Base-by-base conservation (phyloP, 2,113 vertebrate genomes). In the Myanophis thanlyinensis region DNA sequence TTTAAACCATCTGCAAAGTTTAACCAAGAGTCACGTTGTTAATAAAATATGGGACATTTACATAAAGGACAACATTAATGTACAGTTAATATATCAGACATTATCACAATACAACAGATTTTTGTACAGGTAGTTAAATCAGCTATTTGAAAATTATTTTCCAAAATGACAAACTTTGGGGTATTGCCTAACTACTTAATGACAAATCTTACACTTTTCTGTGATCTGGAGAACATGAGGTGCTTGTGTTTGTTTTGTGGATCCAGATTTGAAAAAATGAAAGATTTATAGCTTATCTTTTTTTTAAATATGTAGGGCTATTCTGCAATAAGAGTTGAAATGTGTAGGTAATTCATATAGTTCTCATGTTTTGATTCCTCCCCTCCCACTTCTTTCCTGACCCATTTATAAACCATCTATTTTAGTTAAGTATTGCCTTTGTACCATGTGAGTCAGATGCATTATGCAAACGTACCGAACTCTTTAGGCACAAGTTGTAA, bases 1-100 rank as follows among this genome's bases (percentile, higher is more conserved):
- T 47, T 94, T 96, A 85, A 15, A 90, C 54, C 88, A 94, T 25
- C 59, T 30, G 46, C 85, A 92, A 96, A 95, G 96, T 97, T 97
- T 97, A 97, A 95, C 89, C 47, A 96, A 96, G 96, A 95, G 96
- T 95, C 95, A 97, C 0, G 90, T 97, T 98, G 97, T 98, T 98
- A 97, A 97, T 97, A 97, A 98, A 98, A 97, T 96, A 97, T 11
- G 91, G 95, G 97, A 96, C 97, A 97, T 98, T 97, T 98, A 98
- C 97, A 98, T 97, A 97, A 95, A 91, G 96, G 97, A 97, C 96
- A 96, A 95, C 96, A 96, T 96, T 94, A 97, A 97, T 95, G 95
- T 98, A 98, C 96, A 98, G 97, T 97, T 97, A 97, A 97, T 96
- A 93, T 96, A 98, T 96, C 95, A 90, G 93, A 96, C 96, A 96